Evolutionary conservation across 92 coral and sea anemone genomes (phyloP).

Genomic region (Desmophyllum pertusum): DNA sequence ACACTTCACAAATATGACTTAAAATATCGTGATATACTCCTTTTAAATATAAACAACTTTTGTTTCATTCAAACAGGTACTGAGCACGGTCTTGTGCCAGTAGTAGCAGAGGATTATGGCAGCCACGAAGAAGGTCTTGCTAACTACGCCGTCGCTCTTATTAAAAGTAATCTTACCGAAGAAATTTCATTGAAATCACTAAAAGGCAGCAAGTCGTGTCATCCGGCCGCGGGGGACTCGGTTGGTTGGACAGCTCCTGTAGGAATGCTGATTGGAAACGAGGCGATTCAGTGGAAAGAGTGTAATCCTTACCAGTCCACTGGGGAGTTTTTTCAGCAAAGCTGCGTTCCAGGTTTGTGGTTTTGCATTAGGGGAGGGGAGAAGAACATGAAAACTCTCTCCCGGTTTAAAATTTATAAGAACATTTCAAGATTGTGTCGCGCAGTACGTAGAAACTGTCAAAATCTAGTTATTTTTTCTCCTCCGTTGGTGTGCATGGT

Average conservation of each 20-base stretch:
- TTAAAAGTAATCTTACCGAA: conserved; percentile 37
- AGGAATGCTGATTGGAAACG: conserved; percentile 50
- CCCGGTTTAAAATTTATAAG: no score
- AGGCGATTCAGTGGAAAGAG: conserved; percentile 28
- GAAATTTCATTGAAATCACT: conserved; percentile 37
- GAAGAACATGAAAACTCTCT: no score
- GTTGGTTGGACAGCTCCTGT: conserved; percentile 73
- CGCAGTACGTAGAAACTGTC: no score
- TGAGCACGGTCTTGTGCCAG: conserved; percentile 55
- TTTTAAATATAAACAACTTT: background rate
- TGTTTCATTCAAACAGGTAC: conserved; percentile 23
- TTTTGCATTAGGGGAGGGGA: background rate
- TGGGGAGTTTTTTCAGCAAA: conserved; percentile 59
- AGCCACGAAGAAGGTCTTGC: conserved; percentile 39
- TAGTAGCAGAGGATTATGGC: conserved; percentile 70
- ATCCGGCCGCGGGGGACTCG: conserved; percentile 68
- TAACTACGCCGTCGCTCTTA: conserved; percentile 62
- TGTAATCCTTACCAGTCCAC: conserved; percentile 59
- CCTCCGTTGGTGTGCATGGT: no score
- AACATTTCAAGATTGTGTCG: no score
- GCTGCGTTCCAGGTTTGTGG: conserved; percentile 78
- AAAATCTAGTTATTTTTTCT: no score
- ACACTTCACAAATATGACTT: no score
- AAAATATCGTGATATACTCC: background rate
- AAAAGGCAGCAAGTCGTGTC: conserved; percentile 54